Evolutionary conservation across 35 echinoderm and acorn worm species (phyloP), one percentile per base, ranked within the genome.

Genomic region (Ophioderma brevispina): DNA sequence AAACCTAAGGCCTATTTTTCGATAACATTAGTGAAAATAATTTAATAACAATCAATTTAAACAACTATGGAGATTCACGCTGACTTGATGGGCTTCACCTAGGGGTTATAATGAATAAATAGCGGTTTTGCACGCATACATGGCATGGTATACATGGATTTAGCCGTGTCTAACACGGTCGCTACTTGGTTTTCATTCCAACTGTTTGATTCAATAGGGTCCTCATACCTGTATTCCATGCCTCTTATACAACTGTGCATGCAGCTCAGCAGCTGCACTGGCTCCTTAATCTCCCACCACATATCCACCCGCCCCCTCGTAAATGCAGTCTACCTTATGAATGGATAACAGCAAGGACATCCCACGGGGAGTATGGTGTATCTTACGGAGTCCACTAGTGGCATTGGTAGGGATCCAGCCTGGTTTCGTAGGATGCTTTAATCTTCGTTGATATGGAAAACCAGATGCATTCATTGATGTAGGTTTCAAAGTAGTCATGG

Each of bases 231-330:
- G 42, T 98, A 93, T 0, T 38, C 96, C 96, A 98, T 42, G 89
- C 63, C 49, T 95, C 87, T 13, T 90, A 21, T 23, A 78, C 85
- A 1, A 98, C 49, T 84, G 64, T 77, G 41, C 52, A 85, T 39
- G 30, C 39, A n/a, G 0, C 13, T 43, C 36, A 23, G 43, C 81
- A 32, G 31, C 21, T 64, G 37, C 13, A 32, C 40, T 80, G 33
- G 11, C 32, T 40, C 91, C 87, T 18, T 78, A n/a, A 10, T 94
- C 37, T 23, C 77, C 85, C 15, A 85, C 86, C 10, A 98, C 87
- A 79, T 98, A 98, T 13, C 96, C 96, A n/a, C 4, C 96, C 96
- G 4, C 96, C 96, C 96, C 96, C 31, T 36, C 34, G 75, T 98
- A 98, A n/a, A 98, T 2, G 85, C 83, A 76, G 96, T 18, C 81